phyloP scores from a whole-genome alignment of 2,797 vertebrate species.

The Sebastiscus tertius region DNA sequence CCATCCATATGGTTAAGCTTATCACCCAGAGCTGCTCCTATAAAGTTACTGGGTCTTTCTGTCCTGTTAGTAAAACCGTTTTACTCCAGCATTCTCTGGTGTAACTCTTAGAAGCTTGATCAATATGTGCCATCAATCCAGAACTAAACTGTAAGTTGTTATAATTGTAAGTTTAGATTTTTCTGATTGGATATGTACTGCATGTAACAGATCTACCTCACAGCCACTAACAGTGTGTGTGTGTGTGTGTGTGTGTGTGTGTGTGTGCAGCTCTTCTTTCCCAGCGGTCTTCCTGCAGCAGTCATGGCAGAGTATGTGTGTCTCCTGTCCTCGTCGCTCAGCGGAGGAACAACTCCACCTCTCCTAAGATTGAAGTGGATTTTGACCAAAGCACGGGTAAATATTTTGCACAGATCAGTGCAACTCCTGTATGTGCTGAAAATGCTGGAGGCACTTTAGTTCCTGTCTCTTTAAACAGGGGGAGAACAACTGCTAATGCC shows the following conservation, averaged over 20 bases:
- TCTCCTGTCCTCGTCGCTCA: constrained; percentile 49
- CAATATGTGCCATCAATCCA: background rate
- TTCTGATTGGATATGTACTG: background rate
- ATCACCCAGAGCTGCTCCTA: background rate
- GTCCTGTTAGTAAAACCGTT: background rate
- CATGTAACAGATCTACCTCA: background rate
- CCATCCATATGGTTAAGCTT: background rate
- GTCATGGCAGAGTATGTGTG: constrained; percentile 53
- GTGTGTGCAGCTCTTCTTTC: constrained; percentile 61
- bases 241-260: background rate
- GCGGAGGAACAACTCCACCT: constrained; percentile 68
- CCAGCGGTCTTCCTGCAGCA: constrained; percentile 53
- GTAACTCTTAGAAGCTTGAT: background rate
- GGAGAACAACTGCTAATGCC: too few species aligned
- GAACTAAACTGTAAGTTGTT: background rate
- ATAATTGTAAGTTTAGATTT: background rate
- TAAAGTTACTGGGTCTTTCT: background rate
- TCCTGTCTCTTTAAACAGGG: background rate
- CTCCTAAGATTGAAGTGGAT: constrained; percentile 76
- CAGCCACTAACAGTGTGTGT: background rate
- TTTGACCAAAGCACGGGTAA: constrained; percentile 79
- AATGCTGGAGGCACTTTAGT: background rate
- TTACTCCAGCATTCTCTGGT: background rate
- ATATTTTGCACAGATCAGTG: background rate
- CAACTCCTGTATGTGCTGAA: background rate